A percentile compares a stretch with the other conserved stretches of the same genome.
These are phyloP conservation scores for Rostratula benghalensis DNA, from an alignment of 2,113 vertebrate species.

Conservation along the genomic window DNA sequence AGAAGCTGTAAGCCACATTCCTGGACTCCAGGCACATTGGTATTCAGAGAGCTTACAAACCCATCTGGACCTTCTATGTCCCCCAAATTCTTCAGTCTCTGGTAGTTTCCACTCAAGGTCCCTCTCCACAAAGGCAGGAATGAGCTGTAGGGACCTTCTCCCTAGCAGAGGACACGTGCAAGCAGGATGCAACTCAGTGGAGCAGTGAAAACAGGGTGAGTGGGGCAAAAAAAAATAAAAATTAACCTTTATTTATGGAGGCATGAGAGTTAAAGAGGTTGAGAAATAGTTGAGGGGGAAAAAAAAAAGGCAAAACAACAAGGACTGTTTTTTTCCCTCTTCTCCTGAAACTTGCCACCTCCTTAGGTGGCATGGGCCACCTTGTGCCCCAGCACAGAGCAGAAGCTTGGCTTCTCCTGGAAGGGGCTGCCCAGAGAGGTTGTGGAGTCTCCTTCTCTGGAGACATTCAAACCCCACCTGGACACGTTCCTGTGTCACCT, in stretches of 20 bases:
- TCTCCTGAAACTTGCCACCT: not conserved
- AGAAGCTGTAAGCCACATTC: not conserved
- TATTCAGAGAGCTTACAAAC: not conserved
- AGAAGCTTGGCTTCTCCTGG: not conserved
- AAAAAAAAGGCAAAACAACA: not conserved
- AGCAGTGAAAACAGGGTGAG: not conserved
- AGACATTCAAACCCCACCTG: too few species aligned
- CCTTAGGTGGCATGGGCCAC: rapidly evolving
- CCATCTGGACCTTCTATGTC: not conserved
- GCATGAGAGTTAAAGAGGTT: not conserved
- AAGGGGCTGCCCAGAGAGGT: too few species aligned
- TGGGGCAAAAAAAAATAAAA: not conserved
- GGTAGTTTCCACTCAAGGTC: not conserved
- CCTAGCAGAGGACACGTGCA: rapidly evolving
- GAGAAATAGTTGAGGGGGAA: not conserved
- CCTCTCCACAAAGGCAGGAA: too few species aligned
- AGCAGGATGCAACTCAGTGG: not conserved
- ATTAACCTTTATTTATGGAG: not conserved
- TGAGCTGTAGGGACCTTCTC: too few species aligned
- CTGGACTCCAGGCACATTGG: rapidly evolving
- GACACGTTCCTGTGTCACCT: too few species aligned
- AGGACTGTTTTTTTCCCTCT: not conserved
- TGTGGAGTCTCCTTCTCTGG: too few species aligned
- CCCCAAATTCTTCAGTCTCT: rapidly evolving
- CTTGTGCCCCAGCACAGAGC: not conserved